These are phyloP conservation scores for Spondyliosoma cantharus DNA, from an alignment of 2,797 vertebrate species.

Conservation along the genomic window DNA sequence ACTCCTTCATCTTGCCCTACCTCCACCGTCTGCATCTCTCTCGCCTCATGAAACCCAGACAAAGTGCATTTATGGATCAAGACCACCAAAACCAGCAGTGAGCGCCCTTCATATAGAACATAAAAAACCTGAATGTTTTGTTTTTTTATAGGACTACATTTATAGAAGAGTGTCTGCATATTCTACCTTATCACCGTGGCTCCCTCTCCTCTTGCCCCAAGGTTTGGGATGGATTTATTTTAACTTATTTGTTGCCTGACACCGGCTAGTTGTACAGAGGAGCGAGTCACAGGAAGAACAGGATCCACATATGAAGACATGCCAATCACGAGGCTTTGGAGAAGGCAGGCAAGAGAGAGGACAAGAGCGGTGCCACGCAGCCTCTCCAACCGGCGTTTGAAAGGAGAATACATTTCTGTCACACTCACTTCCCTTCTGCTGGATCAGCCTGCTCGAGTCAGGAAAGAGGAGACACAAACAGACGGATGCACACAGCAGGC, in stretches of 20 bases:
- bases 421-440: constrained; percentile 72
- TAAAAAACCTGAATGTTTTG: constrained; percentile 29
- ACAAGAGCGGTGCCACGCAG: constrained; percentile 48
- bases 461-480: constrained; percentile 34
- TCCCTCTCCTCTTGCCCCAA: constrained; percentile 17
- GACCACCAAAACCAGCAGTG: constrained; percentile 49
- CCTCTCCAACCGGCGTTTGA: constrained; percentile 73
- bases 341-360: constrained; percentile 57
- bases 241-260: constrained; percentile 77
- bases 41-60: constrained; percentile 62
- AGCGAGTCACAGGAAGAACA: constrained; percentile 72
- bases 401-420: constrained; percentile 81
- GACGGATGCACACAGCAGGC: constrained; percentile 11
- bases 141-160: constrained; percentile 15
- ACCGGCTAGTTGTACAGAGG: constrained; percentile 73
- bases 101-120: constrained; percentile 39
- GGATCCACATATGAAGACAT: constrained; percentile 82
- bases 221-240: constrained; percentile 56
- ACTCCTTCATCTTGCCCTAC: constrained; percentile 71
- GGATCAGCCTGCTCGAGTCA: constrained; percentile 47
- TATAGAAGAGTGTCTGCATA: constrained; percentile 24
- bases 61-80: constrained; percentile 63
- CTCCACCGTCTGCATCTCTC: constrained; percentile 64
- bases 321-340: constrained; percentile 76
- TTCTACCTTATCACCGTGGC: neutral